These are phyloP conservation scores for Sebastes goodei DNA, from an alignment of 2,797 vertebrate genomes.

Conservation along the genomic window DNA sequence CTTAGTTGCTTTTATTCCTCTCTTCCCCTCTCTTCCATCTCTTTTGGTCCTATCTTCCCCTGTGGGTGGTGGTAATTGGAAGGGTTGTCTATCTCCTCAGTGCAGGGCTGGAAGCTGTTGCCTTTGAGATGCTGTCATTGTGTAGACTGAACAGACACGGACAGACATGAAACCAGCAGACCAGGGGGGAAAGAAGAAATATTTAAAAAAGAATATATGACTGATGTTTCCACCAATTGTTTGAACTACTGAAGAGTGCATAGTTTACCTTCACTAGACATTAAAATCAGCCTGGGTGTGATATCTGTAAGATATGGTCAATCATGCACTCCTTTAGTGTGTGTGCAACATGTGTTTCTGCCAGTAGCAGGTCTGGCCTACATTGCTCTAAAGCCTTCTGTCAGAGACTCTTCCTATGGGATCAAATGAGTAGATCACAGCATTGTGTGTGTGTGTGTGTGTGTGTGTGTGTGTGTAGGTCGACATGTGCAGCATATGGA, in stretches of 20 bases:
- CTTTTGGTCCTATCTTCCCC: constrained; percentile 49
- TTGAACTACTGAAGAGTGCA: not conserved
- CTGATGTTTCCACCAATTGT: constrained; percentile 13
- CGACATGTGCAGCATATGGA: not conserved
- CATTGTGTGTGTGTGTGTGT: not conserved
- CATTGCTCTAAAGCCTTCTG: not conserved
- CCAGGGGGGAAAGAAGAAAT: not conserved
- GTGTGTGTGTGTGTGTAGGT: not conserved
- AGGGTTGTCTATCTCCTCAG: constrained; percentile 51
- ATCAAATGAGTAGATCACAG: not conserved
- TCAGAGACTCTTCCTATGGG: not conserved
- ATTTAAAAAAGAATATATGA: constrained; percentile 22
- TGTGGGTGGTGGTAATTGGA: constrained; percentile 66
- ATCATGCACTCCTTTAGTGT: not conserved
- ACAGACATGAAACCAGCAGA: constrained; percentile 38
- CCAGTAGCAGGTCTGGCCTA: not conserved
- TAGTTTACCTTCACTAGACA: not conserved
- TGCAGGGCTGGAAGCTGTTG: constrained; percentile 38
- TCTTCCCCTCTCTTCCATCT: constrained; percentile 26
- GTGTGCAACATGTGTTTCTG: not conserved
- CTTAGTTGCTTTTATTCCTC: constrained; percentile 40
- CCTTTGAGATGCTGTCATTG: constrained; percentile 56
- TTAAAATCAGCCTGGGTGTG: not conserved
- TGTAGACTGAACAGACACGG: constrained; percentile 31
- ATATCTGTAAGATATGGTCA: not conserved